Evolutionary conservation across 1,140 invertebrate genomes (phyloP).

Genomic region (Eumaeus atala): DNA sequence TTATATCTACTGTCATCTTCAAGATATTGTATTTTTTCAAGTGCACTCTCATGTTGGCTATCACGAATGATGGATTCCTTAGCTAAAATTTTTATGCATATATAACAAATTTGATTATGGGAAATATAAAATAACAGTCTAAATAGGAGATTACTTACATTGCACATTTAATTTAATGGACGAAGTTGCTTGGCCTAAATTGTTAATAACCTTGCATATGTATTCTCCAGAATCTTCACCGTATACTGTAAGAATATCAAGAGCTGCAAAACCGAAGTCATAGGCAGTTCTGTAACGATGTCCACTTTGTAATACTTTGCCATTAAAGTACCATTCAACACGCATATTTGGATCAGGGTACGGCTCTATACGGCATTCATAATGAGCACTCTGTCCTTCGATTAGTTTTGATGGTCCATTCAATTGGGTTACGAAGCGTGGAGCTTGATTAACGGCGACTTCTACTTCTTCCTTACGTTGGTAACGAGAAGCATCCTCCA

Average conservation of each 20-base stretch:
- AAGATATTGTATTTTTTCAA: slow-evolving; percentile 92
- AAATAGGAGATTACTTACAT: slow-evolving; percentile 76
- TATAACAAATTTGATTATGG: not conserved
- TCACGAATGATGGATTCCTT: slow-evolving; percentile 92
- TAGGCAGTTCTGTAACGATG: slow-evolving; percentile 93
- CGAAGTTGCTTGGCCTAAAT: slow-evolving; percentile 85
- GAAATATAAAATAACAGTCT: not conserved
- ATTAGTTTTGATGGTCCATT: slow-evolving; percentile 86
- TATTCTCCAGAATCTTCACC: slow-evolving; percentile 96
- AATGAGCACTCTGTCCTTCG: slow-evolving; percentile 93
- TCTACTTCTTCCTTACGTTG: slow-evolving; percentile 89
- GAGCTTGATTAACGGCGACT: slow-evolving; percentile 85
- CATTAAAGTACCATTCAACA: slow-evolving; percentile 96
- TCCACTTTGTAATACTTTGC: slow-evolving; percentile 91
- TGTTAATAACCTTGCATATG: slow-evolving; percentile 92
- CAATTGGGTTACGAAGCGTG: slow-evolving; percentile 89
- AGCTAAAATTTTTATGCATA: slow-evolving; percentile 70
- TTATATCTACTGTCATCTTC: slow-evolving; percentile 90
- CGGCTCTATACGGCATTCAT: slow-evolving; percentile 97
- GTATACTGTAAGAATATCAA: slow-evolving; percentile 94
- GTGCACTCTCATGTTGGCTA: slow-evolving; percentile 94
- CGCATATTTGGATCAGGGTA: slow-evolving; percentile 94
- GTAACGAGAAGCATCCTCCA: slow-evolving; percentile 89
- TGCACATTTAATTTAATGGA: slow-evolving; percentile 87
- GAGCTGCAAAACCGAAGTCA: slow-evolving; percentile 95